These are phyloP conservation scores for Nephrotoma flavescens DNA, from an alignment of 2,888 invertebrate species.

Conservation along the genomic window DNA sequence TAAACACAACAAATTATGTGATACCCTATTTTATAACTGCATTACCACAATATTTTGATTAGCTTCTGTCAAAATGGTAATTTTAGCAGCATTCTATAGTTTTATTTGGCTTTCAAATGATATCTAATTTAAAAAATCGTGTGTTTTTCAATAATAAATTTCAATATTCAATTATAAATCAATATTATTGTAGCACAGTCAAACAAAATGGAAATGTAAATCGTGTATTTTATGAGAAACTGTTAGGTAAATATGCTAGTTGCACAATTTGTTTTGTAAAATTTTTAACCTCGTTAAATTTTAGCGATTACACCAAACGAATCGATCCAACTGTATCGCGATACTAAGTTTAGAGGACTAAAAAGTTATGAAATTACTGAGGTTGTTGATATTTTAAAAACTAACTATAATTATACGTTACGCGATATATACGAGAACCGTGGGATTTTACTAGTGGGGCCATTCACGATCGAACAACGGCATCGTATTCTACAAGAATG, in stretches of 20 bases:
- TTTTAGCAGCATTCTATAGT: too few species aligned
- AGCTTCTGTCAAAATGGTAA: too few species aligned
- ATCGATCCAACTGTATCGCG: not conserved
- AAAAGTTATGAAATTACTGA: not conserved
- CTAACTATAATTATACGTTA: not conserved
- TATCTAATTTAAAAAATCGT: not conserved
- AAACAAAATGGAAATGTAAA: not conserved
- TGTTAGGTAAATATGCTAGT: not conserved
- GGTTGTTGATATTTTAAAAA: not conserved
- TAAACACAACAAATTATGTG: too few species aligned
- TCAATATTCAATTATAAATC: not conserved
- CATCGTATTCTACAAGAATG: conserved; percentile 45
- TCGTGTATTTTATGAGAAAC: not conserved
- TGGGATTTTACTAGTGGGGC: not conserved
- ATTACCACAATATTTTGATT: too few species aligned
- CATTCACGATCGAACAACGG: conserved; percentile 35
- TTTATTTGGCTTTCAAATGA: not conserved
- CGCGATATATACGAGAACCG: not conserved
- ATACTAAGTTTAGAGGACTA: not conserved
- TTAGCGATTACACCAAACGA: not conserved
- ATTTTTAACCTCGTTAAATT: not conserved
- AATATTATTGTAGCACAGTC: not conserved
- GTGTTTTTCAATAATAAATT: not conserved
- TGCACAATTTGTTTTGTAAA: not conserved
- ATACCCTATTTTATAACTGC: too few species aligned